These are phyloP conservation scores for Phaenicophaeus curvirostris DNA, from an alignment of 2,797 vertebrate species.

Conservation along the genomic window DNA sequence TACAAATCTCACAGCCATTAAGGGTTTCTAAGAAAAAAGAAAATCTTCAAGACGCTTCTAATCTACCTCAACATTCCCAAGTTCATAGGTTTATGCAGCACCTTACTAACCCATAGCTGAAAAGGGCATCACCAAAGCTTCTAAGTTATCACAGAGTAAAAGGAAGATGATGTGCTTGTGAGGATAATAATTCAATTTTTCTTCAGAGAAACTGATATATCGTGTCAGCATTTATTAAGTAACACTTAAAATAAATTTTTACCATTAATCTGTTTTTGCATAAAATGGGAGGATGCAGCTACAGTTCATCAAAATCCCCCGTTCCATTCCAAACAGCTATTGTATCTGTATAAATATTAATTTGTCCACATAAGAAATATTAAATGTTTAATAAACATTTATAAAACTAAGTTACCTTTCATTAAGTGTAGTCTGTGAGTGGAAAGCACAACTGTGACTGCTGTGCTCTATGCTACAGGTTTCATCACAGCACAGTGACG, in stretches of 20 bases:
- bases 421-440: conserved; percentile 80
- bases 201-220: not conserved
- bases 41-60: not conserved
- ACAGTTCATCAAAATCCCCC: not conserved
- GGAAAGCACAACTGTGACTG: conserved; percentile 79
- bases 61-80: not conserved
- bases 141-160: not conserved
- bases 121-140: not conserved
- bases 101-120: not conserved
- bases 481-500: conserved; percentile 89
- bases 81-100: not conserved
- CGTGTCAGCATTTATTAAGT: not conserved
- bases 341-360: not conserved
- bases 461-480: conserved; percentile 79
- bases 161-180: not conserved
- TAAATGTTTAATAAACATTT: not conserved
- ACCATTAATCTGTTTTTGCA: not conserved
- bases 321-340: not conserved
- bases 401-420: conserved; percentile 80
- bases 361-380: not conserved
- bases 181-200: not conserved
- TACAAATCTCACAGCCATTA: not conserved
- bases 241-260: not conserved
- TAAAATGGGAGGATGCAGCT: not conserved
- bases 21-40: not conserved